Percentiles rank a stretch among this genome's conserved stretches.
phyloP scores from a whole-genome alignment of 2,888 invertebrate species.

The Ormyrus rosae region DNA sequence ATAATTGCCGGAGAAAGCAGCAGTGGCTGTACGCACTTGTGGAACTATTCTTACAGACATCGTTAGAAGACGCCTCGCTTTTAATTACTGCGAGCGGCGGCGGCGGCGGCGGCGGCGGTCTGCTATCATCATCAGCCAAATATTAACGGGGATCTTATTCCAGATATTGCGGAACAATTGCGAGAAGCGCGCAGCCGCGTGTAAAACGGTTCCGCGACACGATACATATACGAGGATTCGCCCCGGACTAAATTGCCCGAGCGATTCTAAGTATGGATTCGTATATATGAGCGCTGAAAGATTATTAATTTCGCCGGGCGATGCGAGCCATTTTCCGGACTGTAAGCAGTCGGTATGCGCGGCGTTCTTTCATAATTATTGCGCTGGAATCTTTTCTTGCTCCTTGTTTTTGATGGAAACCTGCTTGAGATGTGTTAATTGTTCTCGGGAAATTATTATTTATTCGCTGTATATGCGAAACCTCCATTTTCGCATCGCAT shows the following conservation, averaged over 20 bases:
- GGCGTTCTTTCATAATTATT: conserved; percentile 53
- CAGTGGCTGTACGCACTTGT: neutral
- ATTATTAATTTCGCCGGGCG: too few species aligned
- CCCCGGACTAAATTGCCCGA: conserved; percentile 13
- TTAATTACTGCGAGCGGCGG: neutral
- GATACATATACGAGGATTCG: neutral
- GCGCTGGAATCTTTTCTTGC: conserved; percentile 40
- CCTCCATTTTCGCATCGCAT: too few species aligned
- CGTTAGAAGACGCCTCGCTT: conserved; percentile 5
- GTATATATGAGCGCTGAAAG: too few species aligned
- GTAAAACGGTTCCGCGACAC: conserved; percentile 6
- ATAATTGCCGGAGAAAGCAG: conserved; percentile 51
- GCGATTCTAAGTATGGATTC: neutral
- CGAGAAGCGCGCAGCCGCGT: conserved; percentile 20
- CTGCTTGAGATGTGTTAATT: conserved; percentile 47
- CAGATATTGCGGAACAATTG: conserved; percentile 55
- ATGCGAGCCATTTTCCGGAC: conserved; percentile 43
- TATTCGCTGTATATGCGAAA: too few species aligned
- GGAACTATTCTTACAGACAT: conserved; percentile 19
- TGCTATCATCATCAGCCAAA: conserved; percentile 50
- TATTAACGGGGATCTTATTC: conserved; percentile 53
- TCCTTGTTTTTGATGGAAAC: too few species aligned
- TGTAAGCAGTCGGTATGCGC: conserved; percentile 25
- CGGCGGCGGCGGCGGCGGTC: conserved; percentile 1
- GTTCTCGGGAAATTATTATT: conserved; percentile 40